Base-by-base conservation (phyloP, 2,797 vertebrate genomes). In the Takifugu rubripes region DNA sequence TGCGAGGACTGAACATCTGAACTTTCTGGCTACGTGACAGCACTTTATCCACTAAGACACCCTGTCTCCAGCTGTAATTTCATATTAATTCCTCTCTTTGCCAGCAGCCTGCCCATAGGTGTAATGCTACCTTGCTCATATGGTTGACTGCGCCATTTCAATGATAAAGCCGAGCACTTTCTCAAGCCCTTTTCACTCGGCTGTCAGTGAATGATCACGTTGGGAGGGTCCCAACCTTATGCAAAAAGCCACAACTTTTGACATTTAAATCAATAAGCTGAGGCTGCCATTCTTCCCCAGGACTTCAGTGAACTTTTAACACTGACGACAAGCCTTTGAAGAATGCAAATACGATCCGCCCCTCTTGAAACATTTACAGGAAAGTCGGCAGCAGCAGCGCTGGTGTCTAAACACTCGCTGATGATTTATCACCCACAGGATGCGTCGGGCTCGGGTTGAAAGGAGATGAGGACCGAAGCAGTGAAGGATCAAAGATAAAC, bases 401-500 rank as follows among this genome's bases (percentile, higher is more conserved):
- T 21, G 81, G 78, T 78, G 77, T 90, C 89, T 73, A 89, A 90
- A 89, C 87, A 88, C 64, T 74, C 49, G 5, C 43, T 40, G 72
- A 74, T 85, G 85, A 91, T 83, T 88, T 89, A 90, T 82, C 64
- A 70, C 79, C 66, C 69, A 64, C 79, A 82, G 76, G 83, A 87
- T 84, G 48, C 70, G 77, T 75, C 77, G 48, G 79, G 79, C 78
- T 61, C 8, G 63, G 74, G 74, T 78, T 87, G 78, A 85, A 86
- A 88, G 79, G 68, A 83, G 79, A 70, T 44, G 68, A 68, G 75
- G 78, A 80, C 80, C 75, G 83, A 87, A 87, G 74, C 72, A 49
- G 73, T 76, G 70, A 54, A 25, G 79, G 79, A 87, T 86, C 81
- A 88, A 89, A 90, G 83, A 88, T 88, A 91, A 91, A 91, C 90